Evolutionary conservation across 2,113 vertebrate species (phyloP).

Genomic region (Astur gentilis): DNA sequence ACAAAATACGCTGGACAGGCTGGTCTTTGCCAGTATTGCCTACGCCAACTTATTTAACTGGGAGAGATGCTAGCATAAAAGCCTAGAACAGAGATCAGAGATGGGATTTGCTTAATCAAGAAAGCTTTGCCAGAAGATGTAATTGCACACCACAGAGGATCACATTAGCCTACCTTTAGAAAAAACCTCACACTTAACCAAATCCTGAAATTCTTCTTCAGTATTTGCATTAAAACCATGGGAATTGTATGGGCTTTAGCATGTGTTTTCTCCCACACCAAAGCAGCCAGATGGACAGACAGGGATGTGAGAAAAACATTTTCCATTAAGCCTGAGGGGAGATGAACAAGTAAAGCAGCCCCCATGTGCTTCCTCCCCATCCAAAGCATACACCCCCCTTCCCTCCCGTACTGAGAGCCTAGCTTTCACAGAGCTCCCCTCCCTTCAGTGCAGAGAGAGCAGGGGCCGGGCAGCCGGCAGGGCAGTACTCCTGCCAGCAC

Average conservation of each 20-base stretch:
- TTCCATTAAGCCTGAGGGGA: not conserved
- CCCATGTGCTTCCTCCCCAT: not conserved
- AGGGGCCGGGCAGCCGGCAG: accelerated
- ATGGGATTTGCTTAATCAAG: not conserved
- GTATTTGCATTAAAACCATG: conserved; percentile 37
- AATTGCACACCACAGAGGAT: not conserved
- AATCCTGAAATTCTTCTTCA: conserved; percentile 30
- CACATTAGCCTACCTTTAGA: not conserved
- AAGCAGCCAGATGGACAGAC: conserved; percentile 18
- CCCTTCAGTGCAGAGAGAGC: not conserved
- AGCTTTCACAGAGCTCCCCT: not conserved
- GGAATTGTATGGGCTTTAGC: not conserved
- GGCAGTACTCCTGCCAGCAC: not conserved
- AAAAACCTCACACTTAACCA: not conserved
- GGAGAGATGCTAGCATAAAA: not conserved
- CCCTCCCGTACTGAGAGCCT: not conserved
- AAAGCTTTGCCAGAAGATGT: not conserved
- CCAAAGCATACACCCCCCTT: not conserved
- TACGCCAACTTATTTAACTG: not conserved
- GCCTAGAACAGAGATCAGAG: not conserved
- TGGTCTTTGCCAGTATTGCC: not conserved
- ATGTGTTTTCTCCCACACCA: conserved; percentile 25
- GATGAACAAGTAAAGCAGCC: not conserved
- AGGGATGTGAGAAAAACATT: conserved; percentile 26
- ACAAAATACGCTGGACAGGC: not conserved